A percentile compares a stretch with the other conserved stretches of the same genome.
phyloP scores from a whole-genome alignment of 2,888 invertebrate genomes.

The Dryococelus australis region DNA sequence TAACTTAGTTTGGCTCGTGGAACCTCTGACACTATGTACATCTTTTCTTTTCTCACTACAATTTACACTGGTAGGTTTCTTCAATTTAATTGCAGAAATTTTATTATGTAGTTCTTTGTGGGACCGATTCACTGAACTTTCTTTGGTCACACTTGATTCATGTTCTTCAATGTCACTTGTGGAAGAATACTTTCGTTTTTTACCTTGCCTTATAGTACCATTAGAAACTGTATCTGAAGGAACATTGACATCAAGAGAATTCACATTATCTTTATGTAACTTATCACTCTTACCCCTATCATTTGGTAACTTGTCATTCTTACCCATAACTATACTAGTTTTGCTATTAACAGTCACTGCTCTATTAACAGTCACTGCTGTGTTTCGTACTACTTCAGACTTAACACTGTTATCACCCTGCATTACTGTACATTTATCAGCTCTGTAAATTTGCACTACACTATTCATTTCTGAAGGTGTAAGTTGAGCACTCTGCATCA shows the following conservation, averaged over 20 bases:
- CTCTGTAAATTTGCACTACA: not conserved
- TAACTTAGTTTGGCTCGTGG: not conserved
- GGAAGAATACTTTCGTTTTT: too few species aligned
- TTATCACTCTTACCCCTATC: not conserved
- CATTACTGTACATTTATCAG: not conserved
- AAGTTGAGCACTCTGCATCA: not conserved
- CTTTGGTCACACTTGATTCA: not conserved
- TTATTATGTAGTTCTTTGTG: not conserved
- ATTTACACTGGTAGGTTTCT: not conserved
- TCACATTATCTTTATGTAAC: not conserved
- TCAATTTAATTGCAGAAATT: not conserved
- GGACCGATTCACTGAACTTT: not conserved
- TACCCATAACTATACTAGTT: not conserved
- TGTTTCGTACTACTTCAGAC: not conserved
- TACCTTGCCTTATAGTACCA: too few species aligned
- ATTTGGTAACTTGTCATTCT: not conserved
- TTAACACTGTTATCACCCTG: not conserved
- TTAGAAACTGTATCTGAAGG: not conserved
- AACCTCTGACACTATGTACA: not conserved
- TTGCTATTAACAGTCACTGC: not conserved
- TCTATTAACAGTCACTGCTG: not conserved
- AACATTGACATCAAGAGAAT: not conserved
- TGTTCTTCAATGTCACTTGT: not conserved
- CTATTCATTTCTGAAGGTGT: not conserved
- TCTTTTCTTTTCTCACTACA: not conserved